phyloP scores from a whole-genome alignment of 2,113 vertebrate genomes.

The Misgurnus anguillicaudatus region DNA sequence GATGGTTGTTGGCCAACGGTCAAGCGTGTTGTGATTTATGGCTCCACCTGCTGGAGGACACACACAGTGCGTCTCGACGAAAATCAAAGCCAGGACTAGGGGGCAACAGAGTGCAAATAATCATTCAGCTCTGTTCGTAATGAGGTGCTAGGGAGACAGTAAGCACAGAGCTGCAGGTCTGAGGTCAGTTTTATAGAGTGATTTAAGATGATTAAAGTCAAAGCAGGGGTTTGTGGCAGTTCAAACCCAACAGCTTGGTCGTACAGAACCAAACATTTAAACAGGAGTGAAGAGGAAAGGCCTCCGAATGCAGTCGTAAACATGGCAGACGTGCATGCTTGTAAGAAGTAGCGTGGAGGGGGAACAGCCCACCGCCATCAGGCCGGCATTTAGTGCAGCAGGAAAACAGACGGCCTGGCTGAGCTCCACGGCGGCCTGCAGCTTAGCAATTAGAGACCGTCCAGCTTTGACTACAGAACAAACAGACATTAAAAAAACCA shows the following conservation, averaged over 20 bases:
- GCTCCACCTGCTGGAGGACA: slow-evolving; percentile 46
- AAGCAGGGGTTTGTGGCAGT: slow-evolving; percentile 11
- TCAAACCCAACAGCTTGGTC: slow-evolving; percentile 5
- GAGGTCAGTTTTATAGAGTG: slow-evolving; percentile 43
- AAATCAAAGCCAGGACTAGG: slow-evolving; percentile 30
- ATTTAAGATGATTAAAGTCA: slow-evolving; percentile 28
- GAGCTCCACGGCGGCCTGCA: slow-evolving; percentile 44
- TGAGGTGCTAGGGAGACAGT: slow-evolving; percentile 23
- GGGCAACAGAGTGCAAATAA: slow-evolving; percentile 17
- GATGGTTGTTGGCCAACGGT: slow-evolving; percentile 29
- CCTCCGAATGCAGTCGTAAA: slow-evolving; percentile 42
- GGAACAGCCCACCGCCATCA: slow-evolving; percentile 30
- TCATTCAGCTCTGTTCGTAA: slow-evolving; percentile 11
- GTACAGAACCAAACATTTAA: slow-evolving; percentile 26
- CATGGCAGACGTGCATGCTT: slow-evolving; percentile 20
- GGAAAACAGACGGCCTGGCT: slow-evolving; percentile 51
- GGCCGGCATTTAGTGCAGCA: slow-evolving; percentile 40
- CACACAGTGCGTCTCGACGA: not conserved
- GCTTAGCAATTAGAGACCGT: slow-evolving; percentile 47
- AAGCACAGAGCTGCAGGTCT: slow-evolving; percentile 20
- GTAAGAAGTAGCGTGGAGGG: slow-evolving; percentile 28
- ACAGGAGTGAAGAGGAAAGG: slow-evolving; percentile 6
- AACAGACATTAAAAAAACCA: slow-evolving; percentile 22
- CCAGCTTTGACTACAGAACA: slow-evolving; percentile 41
- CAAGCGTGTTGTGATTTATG: slow-evolving; percentile 12